Evolutionary conservation across 1,140 invertebrate species (phyloP), one percentile per base, ranked within the genome.

Genomic region (Callitettix versicolor): DNA sequence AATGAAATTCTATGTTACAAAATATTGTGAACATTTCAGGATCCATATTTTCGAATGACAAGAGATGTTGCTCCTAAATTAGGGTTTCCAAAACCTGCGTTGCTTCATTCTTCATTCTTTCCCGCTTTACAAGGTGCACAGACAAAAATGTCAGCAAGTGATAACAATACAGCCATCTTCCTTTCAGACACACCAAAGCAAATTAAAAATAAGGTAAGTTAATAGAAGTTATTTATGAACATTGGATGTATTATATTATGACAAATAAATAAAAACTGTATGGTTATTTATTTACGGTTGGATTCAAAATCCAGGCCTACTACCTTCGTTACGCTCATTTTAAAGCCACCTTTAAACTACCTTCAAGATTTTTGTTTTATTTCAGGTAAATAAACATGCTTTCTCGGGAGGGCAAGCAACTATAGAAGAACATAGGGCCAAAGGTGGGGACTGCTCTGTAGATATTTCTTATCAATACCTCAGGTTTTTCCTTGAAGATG

Each of bases 1-100:
- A n/a, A n/a, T 7, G 42, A 18, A 14, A 20, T 7, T 11, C 18
- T 44, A 44, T 7, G 18, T 14, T 44, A 44, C 12, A 44, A 44
- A 14, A 44, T 9, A 44, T 44, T 11, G 12, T 57, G 55, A 38
- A 26, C 58, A 49, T 66, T 64, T 11, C 63, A 82, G 79, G 96
- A 99, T 74, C 96, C 96, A 0, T 99, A 98, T 71, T 99, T 99
- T 71, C 79, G 96, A 53, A 97, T 99, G 95, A 95, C 93, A 0
- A 78, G 96, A 56, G 96, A 99, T 73, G 92, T 98, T 17, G 91
- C 95, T 0, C 94, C 95, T 0, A 81, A 82, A 54, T 72, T 99
- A 12, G 88, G 86, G 18, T 84, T 79, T 66, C 81, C 80, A 0
- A 99, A 99, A 69, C 97, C 96, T n/a, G 86, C 95, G 0, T 69